Evolutionary conservation across 2,888 invertebrate genomes (phyloP).

Genomic region (Tinea semifulvella): DNA sequence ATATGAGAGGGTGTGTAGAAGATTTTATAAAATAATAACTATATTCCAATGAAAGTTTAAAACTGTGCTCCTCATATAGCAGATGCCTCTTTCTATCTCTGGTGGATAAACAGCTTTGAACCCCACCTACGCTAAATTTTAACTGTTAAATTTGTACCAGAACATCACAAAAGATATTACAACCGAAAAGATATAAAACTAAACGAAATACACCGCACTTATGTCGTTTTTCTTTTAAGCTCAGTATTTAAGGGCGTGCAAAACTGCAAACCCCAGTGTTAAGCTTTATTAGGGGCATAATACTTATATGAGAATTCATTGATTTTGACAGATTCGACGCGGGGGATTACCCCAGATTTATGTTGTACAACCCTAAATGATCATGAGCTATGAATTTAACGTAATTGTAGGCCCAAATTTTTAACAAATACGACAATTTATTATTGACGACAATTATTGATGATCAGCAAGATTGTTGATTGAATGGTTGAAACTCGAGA

Average conservation of each 20-base stretch:
- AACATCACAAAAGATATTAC: slow-evolving; percentile 16
- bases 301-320: slow-evolving; percentile 22
- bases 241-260: slow-evolving; percentile 25
- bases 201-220: background rate
- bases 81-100: too few species aligned
- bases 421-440: too few species aligned
- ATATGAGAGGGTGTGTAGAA: too few species aligned
- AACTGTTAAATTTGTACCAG: slow-evolving; percentile 28
- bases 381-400: slow-evolving; percentile 25
- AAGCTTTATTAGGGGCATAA: slow-evolving; percentile 52
- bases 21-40: too few species aligned
- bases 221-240: slow-evolving; percentile 23
- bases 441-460: too few species aligned
- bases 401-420: slow-evolving; percentile 6
- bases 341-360: slow-evolving; percentile 35
- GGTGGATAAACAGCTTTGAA: background rate
- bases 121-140: background rate
- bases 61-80: too few species aligned
- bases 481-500: too few species aligned
- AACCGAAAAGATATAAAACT: background rate
- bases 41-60: too few species aligned
- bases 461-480: too few species aligned
- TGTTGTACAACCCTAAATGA: slow-evolving; percentile 24
- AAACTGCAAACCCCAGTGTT: slow-evolving; percentile 28
- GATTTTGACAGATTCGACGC: slow-evolving; percentile 42